These are phyloP conservation scores for Temnothorax curvispinosus DNA, from an alignment of 1,140 invertebrate species.

Conservation along the genomic window DNA sequence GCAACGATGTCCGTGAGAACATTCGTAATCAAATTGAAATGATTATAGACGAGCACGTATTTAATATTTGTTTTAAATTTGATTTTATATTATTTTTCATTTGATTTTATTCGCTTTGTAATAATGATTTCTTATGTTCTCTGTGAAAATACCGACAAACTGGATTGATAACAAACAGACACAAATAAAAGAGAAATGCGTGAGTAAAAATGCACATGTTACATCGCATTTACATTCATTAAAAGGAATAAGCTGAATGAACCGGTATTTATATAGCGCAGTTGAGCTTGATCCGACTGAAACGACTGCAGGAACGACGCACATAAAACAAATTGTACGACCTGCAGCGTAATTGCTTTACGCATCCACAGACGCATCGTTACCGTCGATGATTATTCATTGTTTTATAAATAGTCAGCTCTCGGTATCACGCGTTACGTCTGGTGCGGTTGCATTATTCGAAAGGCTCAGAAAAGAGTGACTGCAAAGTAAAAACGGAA, in stretches of 20 bases:
- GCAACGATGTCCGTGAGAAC: background rate
- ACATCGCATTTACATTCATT: slow-evolving; percentile 37
- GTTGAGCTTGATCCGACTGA: slow-evolving; percentile 47
- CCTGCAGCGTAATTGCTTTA: slow-evolving; percentile 63
- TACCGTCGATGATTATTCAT: slow-evolving; percentile 69
- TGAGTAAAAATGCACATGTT: slow-evolving; percentile 46
- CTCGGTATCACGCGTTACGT: slow-evolving; percentile 25
- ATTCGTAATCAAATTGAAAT: background rate
- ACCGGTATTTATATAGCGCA: slow-evolving; percentile 31
- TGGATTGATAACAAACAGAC: slow-evolving; percentile 10
- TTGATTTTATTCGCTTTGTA: background rate
- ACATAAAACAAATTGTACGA: slow-evolving; percentile 62
- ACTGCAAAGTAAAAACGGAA: slow-evolving; percentile 54
- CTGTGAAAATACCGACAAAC: background rate
- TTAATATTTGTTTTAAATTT: background rate
- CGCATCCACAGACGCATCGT: slow-evolving; percentile 60
- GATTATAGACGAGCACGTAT: background rate
- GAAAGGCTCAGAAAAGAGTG: slow-evolving; percentile 50
- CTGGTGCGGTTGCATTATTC: slow-evolving; percentile 53
- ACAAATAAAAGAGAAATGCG: background rate
- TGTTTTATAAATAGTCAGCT: slow-evolving; percentile 67
- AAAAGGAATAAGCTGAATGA: slow-evolving; percentile 44
- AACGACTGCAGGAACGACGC: slow-evolving; percentile 27
- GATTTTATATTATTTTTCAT: background rate
- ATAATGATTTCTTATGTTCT: background rate